These are phyloP conservation scores for Lepeophtheirus nordmannii DNA, from an alignment of 2,888 invertebrate species.

Conservation along the genomic window DNA sequence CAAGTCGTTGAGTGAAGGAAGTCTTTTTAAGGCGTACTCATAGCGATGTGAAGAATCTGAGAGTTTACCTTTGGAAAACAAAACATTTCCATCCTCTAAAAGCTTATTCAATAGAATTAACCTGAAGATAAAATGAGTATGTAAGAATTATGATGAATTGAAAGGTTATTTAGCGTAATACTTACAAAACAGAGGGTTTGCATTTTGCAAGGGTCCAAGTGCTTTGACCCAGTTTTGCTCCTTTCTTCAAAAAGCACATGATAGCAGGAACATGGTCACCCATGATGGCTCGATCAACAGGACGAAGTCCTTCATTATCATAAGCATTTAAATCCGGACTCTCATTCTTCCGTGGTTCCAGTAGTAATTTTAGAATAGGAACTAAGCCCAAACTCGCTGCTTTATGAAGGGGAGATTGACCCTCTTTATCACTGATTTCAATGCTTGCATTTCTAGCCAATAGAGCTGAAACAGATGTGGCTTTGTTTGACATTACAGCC, in stretches of 20 bases:
- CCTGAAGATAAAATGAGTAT: neutral
- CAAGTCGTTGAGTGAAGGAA: neutral
- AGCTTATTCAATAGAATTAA: neutral
- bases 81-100: neutral
- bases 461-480: conserved; percentile 35
- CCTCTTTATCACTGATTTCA: conserved; percentile 65
- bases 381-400: conserved; percentile 71
- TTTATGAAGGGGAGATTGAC: conserved; percentile 76
- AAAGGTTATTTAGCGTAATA: conserved; percentile 6
- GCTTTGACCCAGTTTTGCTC: conserved; percentile 85
- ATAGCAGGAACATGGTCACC: conserved; percentile 76
- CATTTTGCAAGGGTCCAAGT: conserved; percentile 95
- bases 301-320: conserved; percentile 77
- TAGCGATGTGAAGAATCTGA: neutral
- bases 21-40: neutral
- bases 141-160: neutral
- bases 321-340: conserved; percentile 75
- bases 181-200: conserved; percentile 78
- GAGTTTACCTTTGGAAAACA: neutral
- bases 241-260: conserved; percentile 77
- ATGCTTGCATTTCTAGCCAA: conserved; percentile 65
- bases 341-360: conserved; percentile 66
- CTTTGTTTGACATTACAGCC: too few relatives aligned
- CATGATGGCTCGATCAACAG: conserved; percentile 79
- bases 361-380: conserved; percentile 52